phyloP scores from a whole-genome alignment of 1,140 invertebrate species.

The Bombus fervidus region DNA sequence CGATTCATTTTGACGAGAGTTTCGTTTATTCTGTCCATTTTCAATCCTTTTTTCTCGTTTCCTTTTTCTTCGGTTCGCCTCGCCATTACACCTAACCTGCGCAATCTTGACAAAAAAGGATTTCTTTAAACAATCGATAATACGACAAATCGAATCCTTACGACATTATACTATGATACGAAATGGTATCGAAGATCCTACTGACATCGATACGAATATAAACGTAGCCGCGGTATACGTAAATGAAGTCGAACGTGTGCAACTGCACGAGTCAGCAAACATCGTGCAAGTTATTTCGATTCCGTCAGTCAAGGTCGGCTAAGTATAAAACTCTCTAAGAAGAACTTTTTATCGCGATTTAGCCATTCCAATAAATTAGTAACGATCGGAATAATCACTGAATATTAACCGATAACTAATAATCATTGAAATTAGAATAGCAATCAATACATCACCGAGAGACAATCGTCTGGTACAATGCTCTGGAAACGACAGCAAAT shows the following conservation, averaged over 20 bases:
- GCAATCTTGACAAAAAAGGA: not conserved
- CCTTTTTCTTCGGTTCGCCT: not conserved
- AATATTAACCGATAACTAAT: too few relatives aligned
- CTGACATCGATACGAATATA: not conserved
- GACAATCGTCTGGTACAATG: too few relatives aligned
- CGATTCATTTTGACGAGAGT: not conserved
- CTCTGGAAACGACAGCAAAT: not conserved
- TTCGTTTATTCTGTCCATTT: not conserved
- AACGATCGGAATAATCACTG: too few relatives aligned
- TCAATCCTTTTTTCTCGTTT: not conserved
- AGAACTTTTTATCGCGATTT: not conserved
- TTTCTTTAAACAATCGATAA: constrained; percentile 16
- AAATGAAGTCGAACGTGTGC: not conserved
- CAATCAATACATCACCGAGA: too few relatives aligned
- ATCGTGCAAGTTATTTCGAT: not conserved
- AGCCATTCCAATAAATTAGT: not conserved
- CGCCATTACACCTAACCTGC: not conserved
- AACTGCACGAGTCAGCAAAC: not conserved
- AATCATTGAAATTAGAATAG: too few relatives aligned
- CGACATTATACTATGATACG: not conserved
- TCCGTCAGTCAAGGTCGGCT: not conserved
- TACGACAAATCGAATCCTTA: not conserved
- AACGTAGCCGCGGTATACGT: not conserved
- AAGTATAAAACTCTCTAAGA: not conserved
- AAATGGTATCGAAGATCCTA: not conserved